Evolutionary conservation across 2,113 vertebrate species (phyloP).

Genomic region (Psettodes erumei): DNA sequence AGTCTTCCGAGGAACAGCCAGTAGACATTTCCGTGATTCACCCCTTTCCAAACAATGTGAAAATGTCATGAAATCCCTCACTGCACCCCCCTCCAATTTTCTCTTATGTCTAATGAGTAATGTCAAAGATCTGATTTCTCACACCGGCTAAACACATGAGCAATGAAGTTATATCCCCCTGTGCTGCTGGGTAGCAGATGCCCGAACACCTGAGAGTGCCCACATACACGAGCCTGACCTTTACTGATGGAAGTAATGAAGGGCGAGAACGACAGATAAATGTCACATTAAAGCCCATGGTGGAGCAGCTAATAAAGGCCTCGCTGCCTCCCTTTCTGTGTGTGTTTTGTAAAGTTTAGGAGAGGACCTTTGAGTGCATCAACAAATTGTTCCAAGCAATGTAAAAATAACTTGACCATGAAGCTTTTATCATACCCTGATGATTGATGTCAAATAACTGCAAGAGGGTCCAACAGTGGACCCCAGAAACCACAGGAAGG

Average conservation of each 20-base stretch:
- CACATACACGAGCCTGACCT: constrained; percentile 60
- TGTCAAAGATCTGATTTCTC: constrained; percentile 14
- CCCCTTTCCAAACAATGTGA: neutral
- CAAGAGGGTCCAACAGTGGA: neutral
- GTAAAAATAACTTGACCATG: neutral
- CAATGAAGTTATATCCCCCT: constrained; percentile 34
- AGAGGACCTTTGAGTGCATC: constrained; percentile 1
- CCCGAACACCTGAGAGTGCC: constrained; percentile 46
- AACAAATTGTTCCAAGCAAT: constrained; percentile 14
- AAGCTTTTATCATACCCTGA: neutral
- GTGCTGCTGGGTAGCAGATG: constrained; percentile 28
- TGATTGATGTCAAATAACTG: neutral
- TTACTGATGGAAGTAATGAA: constrained; percentile 65
- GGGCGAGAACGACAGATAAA: constrained; percentile 48
- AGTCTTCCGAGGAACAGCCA: constrained; percentile 5
- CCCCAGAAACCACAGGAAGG: neutral
- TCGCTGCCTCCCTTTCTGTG: neutral
- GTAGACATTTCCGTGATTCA: neutral
- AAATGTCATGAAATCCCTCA: constrained; percentile 33
- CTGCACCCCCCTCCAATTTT: no score
- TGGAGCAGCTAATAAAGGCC: constrained; percentile 51
- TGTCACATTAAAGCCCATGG: constrained; percentile 57
- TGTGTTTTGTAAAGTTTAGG: constrained; percentile 1
- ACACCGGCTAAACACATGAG: constrained; percentile 8
- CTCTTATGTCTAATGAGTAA: constrained; percentile 3